Conservation (phyloP, 2,797 vertebrate genomes). For the Gymnoscopelus braueri region DNA sequence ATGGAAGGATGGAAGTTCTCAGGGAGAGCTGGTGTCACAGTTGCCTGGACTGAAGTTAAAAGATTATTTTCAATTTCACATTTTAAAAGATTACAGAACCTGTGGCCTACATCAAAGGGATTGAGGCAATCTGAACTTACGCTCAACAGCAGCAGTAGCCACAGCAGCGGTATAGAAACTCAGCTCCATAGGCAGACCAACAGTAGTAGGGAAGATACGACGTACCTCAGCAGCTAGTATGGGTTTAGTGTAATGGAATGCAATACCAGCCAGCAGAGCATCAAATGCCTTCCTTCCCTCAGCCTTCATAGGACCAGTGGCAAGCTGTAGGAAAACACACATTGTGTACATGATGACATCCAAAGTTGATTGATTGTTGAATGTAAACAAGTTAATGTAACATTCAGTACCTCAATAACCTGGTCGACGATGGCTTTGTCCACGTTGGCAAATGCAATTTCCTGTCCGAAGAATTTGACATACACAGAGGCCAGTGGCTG, state of each 20-base stretch:
- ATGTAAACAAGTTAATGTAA: neutral
- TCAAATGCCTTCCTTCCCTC: slow-evolving; percentile 56
- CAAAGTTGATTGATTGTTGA: neutral
- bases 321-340: slow-evolving; percentile 58
- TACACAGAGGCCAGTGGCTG: slow-evolving; percentile 76
- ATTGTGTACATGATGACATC: neutral
- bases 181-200: slow-evolving; percentile 85
- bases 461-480: slow-evolving; percentile 85
- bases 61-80: neutral
- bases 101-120: neutral
- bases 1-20: slow-evolving; percentile 69
- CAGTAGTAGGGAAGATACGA: slow-evolving; percentile 77
- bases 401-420: slow-evolving; percentile 73
- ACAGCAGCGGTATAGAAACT: slow-evolving; percentile 79
- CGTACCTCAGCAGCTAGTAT: slow-evolving; percentile 80
- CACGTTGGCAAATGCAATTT: slow-evolving; percentile 78
- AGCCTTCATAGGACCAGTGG: slow-evolving; percentile 49
- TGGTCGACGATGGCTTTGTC: slow-evolving; percentile 80
- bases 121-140: slow-evolving; percentile 56
- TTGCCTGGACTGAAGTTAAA: slow-evolving; percentile 70
- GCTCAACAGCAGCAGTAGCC: slow-evolving; percentile 60
- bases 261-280: slow-evolving; percentile 69
- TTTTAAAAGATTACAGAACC: neutral
- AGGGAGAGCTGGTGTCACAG: slow-evolving; percentile 76
- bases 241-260: slow-evolving; percentile 71